phyloP scores from a whole-genome alignment of 2,113 vertebrate genomes.

The Saimiri boliviensis region DNA sequence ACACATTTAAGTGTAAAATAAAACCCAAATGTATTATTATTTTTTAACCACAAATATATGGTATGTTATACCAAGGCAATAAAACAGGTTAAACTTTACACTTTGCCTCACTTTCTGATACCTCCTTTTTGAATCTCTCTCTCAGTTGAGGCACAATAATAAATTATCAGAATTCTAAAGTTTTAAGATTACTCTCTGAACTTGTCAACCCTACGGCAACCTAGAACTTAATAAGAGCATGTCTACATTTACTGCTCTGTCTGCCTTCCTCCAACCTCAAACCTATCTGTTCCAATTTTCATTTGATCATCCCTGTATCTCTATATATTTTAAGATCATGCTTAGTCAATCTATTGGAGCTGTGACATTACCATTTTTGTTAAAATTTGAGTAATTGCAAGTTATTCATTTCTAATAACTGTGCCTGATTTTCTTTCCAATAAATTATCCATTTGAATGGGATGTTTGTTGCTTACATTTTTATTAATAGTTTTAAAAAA shows the following conservation, averaged over 20 bases:
- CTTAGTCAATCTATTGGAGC: background rate
- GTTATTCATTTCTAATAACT: background rate
- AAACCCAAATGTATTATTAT: background rate
- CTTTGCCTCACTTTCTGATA: background rate
- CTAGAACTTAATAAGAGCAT: background rate
- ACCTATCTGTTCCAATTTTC: background rate
- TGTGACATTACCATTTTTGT: background rate
- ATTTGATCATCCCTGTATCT: background rate
- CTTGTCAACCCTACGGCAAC: background rate
- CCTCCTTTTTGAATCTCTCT: background rate
- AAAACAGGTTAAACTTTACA: background rate
- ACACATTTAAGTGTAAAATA: background rate
- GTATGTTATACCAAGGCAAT: background rate
- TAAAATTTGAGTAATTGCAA: background rate
- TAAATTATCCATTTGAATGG: background rate
- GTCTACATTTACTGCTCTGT: background rate
- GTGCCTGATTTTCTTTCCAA: background rate
- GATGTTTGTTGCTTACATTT: background rate
- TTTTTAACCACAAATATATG: background rate
- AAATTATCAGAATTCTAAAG: background rate
- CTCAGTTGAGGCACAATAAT: background rate
- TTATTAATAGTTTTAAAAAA: background rate
- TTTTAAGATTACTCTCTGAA: background rate
- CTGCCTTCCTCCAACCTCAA: background rate
- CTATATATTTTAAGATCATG: background rate